Evolutionary conservation across 2,888 invertebrate species (phyloP).

Genomic region (Camponotus fellah): DNA sequence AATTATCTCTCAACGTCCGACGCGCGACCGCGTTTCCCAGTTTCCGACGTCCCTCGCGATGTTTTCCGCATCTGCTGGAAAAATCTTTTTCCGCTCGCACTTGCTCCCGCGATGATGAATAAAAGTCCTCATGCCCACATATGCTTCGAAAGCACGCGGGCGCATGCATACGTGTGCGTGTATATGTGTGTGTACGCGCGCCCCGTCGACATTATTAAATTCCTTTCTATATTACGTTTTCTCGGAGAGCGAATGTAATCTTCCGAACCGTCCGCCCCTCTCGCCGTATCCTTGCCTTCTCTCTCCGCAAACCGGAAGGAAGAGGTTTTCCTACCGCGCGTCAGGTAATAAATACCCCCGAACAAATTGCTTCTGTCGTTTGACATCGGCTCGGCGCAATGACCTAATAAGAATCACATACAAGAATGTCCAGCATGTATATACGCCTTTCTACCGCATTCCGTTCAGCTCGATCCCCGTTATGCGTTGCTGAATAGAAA

Average conservation of each 20-base stretch:
- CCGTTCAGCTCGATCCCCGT: not conserved
- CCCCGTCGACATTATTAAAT: constrained; percentile 69
- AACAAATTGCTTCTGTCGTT: constrained; percentile 65
- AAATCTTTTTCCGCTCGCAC: constrained; percentile 30
- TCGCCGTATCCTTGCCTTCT: not conserved
- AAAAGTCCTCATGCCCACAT: constrained; percentile 45
- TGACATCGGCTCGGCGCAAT: constrained; percentile 58
- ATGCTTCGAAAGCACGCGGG: constrained; percentile 28
- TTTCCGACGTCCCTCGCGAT: not conserved
- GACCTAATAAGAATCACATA: constrained; percentile 69
- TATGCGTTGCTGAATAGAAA: constrained; percentile 51
- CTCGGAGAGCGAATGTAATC: constrained; percentile 60
- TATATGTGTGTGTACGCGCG: not conserved
- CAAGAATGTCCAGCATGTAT: constrained; percentile 60
- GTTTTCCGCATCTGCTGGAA: constrained; percentile 24
- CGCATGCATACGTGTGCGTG: not conserved
- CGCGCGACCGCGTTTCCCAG: constrained; percentile 4
- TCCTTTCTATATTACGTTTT: constrained; percentile 66
- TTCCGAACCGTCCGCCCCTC: constrained; percentile 15
- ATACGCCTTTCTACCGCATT: constrained; percentile 18
- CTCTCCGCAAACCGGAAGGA: constrained; percentile 23
- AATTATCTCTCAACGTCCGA: constrained; percentile 37
- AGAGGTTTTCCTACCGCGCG: constrained; percentile 19
- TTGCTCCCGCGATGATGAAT: constrained; percentile 47
- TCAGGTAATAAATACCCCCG: constrained; percentile 58